These are phyloP conservation scores for Lophius piscatorius DNA, from an alignment of 2,113 vertebrate genomes.

Conservation along the genomic window DNA sequence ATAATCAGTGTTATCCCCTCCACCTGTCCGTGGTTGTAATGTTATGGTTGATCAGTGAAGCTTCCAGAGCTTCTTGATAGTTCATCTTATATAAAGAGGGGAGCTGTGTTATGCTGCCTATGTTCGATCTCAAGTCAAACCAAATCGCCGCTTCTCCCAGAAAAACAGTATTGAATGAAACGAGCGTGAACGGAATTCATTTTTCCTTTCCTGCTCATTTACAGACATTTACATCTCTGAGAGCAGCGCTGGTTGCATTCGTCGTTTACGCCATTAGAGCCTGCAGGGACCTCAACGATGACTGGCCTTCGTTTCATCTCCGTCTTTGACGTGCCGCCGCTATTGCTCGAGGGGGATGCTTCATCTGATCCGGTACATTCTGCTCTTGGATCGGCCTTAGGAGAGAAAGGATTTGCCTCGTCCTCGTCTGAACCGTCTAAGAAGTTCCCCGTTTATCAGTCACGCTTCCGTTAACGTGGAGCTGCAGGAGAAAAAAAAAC, in stretches of 20 bases:
- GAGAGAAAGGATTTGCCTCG: slow-evolving; percentile 17
- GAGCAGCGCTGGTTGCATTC: slow-evolving; percentile 16
- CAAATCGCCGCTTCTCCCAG: background rate
- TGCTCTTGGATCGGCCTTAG: slow-evolving; percentile 11
- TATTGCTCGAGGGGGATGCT: slow-evolving; percentile 24
- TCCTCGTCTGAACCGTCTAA: slow-evolving; percentile 51
- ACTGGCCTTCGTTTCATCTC: slow-evolving; percentile 35
- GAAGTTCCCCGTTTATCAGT: slow-evolving; percentile 56
- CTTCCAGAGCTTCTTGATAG: too few relatives aligned
- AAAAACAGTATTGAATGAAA: slow-evolving; percentile 28
- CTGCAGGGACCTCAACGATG: slow-evolving; percentile 16
- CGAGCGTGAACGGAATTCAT: slow-evolving; percentile 14
- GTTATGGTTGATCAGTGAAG: too few relatives aligned
- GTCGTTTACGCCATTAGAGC: background rate
- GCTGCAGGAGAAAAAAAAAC: background rate
- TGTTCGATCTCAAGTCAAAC: background rate
- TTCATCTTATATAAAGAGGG: too few relatives aligned
- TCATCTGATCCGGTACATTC: slow-evolving; percentile 40
- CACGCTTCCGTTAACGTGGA: slow-evolving; percentile 52
- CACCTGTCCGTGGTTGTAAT: too few relatives aligned
- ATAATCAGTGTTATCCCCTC: too few relatives aligned
- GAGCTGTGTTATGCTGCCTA: too few relatives aligned
- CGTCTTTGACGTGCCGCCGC: slow-evolving; percentile 21
- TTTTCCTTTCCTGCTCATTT: slow-evolving; percentile 24
- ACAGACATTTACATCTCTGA: slow-evolving; percentile 17